Conservation (phyloP, 37 sponge, comb jelly and placozoan species). For the Amphimedon queenslandica region DNA sequence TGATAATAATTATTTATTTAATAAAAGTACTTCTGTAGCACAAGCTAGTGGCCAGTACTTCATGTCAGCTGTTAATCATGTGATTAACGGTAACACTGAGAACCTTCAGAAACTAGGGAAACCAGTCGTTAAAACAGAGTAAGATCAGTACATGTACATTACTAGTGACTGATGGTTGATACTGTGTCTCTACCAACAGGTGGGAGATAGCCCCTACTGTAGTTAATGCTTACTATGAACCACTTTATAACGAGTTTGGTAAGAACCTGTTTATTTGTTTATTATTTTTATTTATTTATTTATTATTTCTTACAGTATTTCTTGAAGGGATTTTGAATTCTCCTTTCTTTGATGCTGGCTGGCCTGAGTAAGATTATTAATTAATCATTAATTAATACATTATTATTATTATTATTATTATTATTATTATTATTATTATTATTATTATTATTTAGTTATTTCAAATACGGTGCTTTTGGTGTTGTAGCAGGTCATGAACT, state of each 20-base stretch:
- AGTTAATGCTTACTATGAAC: constrained; percentile 70
- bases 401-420: too few species aligned
- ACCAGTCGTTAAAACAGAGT: constrained; percentile 10
- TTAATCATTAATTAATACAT: too few species aligned
- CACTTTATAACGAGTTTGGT: constrained; percentile 36
- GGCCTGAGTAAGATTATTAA: constrained; percentile 39
- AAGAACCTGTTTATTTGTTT: too few species aligned
- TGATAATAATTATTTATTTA: constrained; percentile 34
- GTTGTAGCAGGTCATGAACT: constrained; percentile 83
- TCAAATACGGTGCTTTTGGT: constrained; percentile 75
- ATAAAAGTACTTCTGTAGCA: constrained; percentile 22
- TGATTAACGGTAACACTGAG: neutral
- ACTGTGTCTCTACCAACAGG: constrained; percentile 8
- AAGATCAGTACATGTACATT: neutral
- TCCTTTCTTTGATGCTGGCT: constrained; percentile 47
- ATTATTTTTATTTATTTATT: too few species aligned
- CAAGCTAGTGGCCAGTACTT: constrained; percentile 2
- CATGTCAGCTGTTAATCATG: neutral
- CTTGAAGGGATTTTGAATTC: constrained; percentile 54
- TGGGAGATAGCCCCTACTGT: constrained; percentile 64
- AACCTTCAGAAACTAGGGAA: neutral
- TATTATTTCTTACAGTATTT: too few species aligned
- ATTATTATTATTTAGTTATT: constrained; percentile 25
- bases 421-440: too few species aligned
- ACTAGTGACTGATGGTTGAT: neutral